Evolutionary conservation across 2,113 vertebrate species (phyloP).

Genomic region (Colossoma macropomum): DNA sequence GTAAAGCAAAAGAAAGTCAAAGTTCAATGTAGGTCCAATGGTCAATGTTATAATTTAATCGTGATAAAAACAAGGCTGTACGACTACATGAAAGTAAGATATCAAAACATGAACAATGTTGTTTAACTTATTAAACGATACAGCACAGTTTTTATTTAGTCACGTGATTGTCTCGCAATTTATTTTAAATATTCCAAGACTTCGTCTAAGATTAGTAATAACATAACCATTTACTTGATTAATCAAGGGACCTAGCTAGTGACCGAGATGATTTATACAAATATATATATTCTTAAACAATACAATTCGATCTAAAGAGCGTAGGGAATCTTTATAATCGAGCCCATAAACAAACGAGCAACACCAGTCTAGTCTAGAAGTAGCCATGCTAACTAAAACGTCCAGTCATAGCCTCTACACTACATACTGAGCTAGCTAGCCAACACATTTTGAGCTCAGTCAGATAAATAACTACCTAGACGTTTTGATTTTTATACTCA

Average conservation of each 20-base stretch:
- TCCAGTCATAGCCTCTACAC: slow-evolving; percentile 43
- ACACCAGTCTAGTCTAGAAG: not conserved
- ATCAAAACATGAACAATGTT: not conserved
- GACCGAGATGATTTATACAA: too few relatives aligned
- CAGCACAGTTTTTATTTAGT: slow-evolving; percentile 3
- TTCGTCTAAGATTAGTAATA: not conserved
- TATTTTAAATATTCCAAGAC: not conserved
- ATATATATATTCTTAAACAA: not conserved
- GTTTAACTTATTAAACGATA: not conserved
- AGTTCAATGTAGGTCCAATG: too few relatives aligned
- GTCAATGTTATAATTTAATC: too few relatives aligned
- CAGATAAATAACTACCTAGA: not conserved
- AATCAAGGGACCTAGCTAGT: not conserved
- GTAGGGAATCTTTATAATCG: too few relatives aligned
- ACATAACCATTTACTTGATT: not conserved
- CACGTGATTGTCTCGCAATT: slow-evolving; percentile 10
- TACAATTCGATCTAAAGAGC: too few relatives aligned
- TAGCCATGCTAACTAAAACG: slow-evolving; percentile 46
- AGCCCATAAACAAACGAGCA: not conserved
- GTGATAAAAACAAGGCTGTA: too few relatives aligned
- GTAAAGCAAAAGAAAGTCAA: not conserved
- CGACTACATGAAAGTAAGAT: not conserved
- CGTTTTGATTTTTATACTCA: not conserved
- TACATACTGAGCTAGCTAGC: not conserved
- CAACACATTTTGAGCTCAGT: not conserved